Evolutionary conservation across 2,888 invertebrate genomes (phyloP).

Genomic region (Drosophila trichaetosa): DNA sequence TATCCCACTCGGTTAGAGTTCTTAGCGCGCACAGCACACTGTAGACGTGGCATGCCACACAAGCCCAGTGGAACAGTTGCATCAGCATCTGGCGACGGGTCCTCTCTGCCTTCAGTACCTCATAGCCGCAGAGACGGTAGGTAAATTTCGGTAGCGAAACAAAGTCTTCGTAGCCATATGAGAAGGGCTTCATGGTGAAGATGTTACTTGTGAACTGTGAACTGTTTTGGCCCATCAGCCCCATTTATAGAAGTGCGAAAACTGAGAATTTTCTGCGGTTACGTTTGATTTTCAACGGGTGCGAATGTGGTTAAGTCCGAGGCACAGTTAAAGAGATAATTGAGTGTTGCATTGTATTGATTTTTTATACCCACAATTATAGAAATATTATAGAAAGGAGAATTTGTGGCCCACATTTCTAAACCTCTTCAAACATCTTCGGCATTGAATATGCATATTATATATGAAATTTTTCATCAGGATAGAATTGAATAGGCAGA

Average conservation of each 20-base stretch:
- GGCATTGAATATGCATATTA: background rate
- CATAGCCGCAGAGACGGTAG: constrained; percentile 42
- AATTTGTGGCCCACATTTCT: background rate
- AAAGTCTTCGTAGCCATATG: constrained; percentile 52
- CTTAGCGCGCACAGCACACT: constrained; percentile 27
- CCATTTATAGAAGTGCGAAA: constrained; percentile 42
- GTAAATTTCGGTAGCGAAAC: constrained; percentile 31
- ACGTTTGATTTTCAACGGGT: constrained; percentile 17
- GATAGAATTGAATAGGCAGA: too few species aligned
- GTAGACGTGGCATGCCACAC: constrained; percentile 31
- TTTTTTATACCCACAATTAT: background rate
- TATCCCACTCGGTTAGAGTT: constrained; percentile 35
- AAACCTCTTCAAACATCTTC: background rate
- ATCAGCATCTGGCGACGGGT: constrained; percentile 5
- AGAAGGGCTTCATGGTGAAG: constrained; percentile 34
- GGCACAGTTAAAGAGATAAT: background rate
- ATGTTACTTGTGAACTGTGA: constrained; percentile 10
- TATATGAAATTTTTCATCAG: too few species aligned
- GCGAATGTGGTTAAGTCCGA: constrained; percentile 10
- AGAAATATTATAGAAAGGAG: background rate
- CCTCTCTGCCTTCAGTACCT: constrained; percentile 18
- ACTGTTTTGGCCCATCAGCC: background rate
- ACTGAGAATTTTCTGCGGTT: constrained; percentile 46
- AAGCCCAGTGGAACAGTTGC: constrained; percentile 38
- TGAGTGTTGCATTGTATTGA: background rate